phyloP scores from a whole-genome alignment of 2,113 vertebrate species.

The Natator depressus region DNA sequence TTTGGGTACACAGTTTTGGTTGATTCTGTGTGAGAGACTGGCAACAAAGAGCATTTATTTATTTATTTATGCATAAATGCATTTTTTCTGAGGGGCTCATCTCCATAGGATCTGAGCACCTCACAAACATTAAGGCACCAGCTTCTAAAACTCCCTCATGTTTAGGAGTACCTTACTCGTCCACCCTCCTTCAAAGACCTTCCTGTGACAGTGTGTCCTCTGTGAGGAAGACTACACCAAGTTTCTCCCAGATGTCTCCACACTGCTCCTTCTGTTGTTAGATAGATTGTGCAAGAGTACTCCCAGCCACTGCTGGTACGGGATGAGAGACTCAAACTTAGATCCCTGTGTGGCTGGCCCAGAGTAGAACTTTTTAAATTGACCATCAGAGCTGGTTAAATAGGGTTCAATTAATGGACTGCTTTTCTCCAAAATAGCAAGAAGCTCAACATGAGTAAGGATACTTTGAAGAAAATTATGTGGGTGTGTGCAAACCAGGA shows the following conservation, averaged over 20 bases:
- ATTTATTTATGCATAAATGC: background rate
- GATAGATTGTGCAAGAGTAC: conserved; percentile 9
- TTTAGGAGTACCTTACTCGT: background rate
- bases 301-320: conserved; percentile 39
- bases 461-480: no score
- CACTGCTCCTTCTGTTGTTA: background rate
- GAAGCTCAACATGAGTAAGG: no score
- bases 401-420: background rate
- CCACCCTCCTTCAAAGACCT: background rate
- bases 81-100: background rate
- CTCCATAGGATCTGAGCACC: background rate
- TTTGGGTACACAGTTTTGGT: background rate
- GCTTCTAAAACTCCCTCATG: background rate
- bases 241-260: background rate
- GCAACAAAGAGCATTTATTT: background rate
- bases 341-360: background rate
- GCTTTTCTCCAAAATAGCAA: background rate
- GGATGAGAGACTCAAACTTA: conserved; percentile 35
- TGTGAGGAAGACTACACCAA: background rate
- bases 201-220: background rate
- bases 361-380: background rate
- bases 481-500: no score
- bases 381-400: background rate
- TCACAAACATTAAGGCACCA: background rate
- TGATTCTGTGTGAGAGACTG: background rate